Evolutionary conservation across 2,113 vertebrate genomes (phyloP).

Genomic region (Gopherus evgoodei): DNA sequence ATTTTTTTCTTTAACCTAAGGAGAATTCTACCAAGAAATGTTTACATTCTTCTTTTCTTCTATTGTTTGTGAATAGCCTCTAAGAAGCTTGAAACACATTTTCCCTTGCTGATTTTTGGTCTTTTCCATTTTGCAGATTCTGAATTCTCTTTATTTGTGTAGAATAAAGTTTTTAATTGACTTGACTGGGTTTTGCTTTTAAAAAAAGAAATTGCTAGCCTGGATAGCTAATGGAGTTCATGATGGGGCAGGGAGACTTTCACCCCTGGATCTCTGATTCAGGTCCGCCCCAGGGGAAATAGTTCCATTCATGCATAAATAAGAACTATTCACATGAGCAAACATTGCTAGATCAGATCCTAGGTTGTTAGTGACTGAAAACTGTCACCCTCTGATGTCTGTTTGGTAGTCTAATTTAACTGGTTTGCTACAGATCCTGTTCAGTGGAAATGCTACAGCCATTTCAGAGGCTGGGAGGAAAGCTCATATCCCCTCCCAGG

Average conservation of each 20-base stretch:
- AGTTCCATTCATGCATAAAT: neutral
- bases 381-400: neutral
- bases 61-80: neutral
- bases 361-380: neutral
- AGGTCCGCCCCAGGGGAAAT: neutral
- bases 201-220: neutral
- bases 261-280: neutral
- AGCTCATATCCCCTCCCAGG: neutral
- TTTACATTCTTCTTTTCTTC: neutral
- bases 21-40: neutral
- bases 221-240: neutral
- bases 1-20: conserved; percentile 24
- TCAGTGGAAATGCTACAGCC: neutral
- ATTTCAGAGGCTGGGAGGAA: neutral
- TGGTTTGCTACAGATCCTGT: neutral
- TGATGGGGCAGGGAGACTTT: neutral
- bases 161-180: neutral
- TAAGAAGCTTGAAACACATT: neutral
- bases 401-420: neutral
- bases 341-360: neutral
- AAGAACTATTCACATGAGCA: neutral
- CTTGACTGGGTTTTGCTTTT: neutral
- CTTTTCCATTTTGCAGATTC: conserved; percentile 13
- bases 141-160: neutral
- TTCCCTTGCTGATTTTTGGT: neutral